These are phyloP conservation scores for Melanotaenia boesemani DNA, from an alignment of 2,797 vertebrate genomes.

Conservation along the genomic window DNA sequence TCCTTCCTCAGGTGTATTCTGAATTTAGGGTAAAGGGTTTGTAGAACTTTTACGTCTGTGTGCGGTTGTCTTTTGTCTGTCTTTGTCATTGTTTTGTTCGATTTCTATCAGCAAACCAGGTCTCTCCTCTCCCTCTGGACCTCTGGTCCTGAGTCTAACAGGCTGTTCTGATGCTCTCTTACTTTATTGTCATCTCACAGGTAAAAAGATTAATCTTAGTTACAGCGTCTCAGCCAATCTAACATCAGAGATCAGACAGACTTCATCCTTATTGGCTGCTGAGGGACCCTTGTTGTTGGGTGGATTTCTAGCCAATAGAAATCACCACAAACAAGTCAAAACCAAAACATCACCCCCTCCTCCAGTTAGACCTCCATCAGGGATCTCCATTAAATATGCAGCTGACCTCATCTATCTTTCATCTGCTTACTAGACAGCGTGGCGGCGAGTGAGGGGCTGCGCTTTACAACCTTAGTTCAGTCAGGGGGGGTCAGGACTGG, in stretches of 20 bases:
- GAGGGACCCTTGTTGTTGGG: constrained; percentile 64
- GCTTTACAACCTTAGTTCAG: not conserved
- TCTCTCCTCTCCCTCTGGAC: too few species aligned
- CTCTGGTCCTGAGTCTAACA: too few species aligned
- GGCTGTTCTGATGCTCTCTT: too few species aligned
- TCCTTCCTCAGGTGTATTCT: too few species aligned
- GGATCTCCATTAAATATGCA: constrained; percentile 73
- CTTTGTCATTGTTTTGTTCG: too few species aligned
- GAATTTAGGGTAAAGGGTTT: too few species aligned
- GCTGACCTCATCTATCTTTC: constrained; percentile 70
- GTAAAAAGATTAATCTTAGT: not conserved
- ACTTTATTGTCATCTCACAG: too few species aligned
- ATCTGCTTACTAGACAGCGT: constrained; percentile 61
- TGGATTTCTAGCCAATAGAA: constrained; percentile 59
- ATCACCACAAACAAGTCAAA: constrained; percentile 14
- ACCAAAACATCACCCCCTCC: constrained; percentile 39
- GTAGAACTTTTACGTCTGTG: too few species aligned
- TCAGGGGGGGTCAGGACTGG: not conserved
- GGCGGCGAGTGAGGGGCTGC: not conserved
- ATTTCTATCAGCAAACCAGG: too few species aligned
- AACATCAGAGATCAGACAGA: not conserved
- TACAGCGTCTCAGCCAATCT: not conserved
- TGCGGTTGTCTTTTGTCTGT: too few species aligned
- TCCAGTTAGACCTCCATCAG: constrained; percentile 54
- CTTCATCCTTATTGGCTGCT: constrained; percentile 59